Percentiles rank a stretch among this genome's conserved stretches.
These are phyloP conservation scores for Podilymbus podiceps DNA, from an alignment of 2,113 vertebrate genomes.

Conservation along the genomic window DNA sequence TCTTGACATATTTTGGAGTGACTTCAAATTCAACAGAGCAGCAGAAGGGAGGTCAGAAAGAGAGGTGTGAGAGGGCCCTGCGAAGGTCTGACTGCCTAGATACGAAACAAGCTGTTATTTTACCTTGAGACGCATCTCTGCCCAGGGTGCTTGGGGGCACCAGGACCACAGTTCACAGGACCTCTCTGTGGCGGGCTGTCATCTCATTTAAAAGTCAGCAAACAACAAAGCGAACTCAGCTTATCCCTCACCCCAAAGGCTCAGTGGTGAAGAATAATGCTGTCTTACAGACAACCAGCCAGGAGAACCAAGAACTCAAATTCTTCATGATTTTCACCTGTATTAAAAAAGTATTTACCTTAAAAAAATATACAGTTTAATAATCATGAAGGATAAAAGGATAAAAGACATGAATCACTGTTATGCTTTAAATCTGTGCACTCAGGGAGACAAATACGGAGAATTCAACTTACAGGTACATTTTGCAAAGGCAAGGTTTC, in stretches of 20 bases:
- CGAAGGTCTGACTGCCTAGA: background rate
- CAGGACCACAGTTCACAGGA: background rate
- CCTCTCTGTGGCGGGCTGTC: background rate
- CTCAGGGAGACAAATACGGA: background rate
- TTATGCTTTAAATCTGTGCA: background rate
- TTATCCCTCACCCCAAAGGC: background rate
- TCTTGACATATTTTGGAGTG: background rate
- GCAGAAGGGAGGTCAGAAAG: background rate
- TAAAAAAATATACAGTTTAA: background rate
- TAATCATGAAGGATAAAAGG: background rate
- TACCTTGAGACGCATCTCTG: background rate
- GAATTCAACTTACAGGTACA: background rate
- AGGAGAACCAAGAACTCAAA: background rate
- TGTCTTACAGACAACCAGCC: background rate
- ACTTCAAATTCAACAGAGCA: background rate
- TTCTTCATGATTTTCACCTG: rapidly evolving
- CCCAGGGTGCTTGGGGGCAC: background rate
- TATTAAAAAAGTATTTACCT: background rate
- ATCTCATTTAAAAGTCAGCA: background rate
- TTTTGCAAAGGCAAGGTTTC: background rate
- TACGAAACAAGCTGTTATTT: background rate
- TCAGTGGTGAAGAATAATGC: background rate
- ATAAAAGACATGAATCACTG: background rate
- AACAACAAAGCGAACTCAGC: background rate
- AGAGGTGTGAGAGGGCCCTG: background rate